These are phyloP conservation scores for Protobothrops flavoviridis DNA, from an alignment of 2,113 vertebrate genomes.

Conservation along the genomic window DNA sequence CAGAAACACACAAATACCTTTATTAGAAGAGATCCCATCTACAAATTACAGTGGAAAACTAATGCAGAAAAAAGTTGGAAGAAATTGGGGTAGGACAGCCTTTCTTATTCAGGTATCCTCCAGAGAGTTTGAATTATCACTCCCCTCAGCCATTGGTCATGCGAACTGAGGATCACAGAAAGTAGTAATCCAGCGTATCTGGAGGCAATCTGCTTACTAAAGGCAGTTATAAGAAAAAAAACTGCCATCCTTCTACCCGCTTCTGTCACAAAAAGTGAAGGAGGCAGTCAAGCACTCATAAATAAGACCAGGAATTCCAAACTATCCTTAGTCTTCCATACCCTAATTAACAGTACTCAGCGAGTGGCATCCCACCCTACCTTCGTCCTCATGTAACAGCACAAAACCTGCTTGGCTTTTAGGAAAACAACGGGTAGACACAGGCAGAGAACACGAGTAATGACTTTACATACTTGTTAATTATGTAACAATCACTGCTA, in stretches of 20 bases:
- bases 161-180: neutral
- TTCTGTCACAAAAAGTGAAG: neutral
- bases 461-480: neutral
- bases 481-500: neutral
- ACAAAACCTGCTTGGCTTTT: neutral
- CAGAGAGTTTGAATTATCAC: neutral
- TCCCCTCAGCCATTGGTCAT: neutral
- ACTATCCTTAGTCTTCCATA: neutral
- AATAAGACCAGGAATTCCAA: neutral
- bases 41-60: slow-evolving; percentile 75
- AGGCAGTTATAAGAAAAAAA: slow-evolving; percentile 16
- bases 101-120: neutral
- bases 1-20: slow-evolving; percentile 45
- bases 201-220: neutral
- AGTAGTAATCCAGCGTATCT: neutral
- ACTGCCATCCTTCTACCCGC: slow-evolving; percentile 23
- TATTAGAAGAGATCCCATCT: slow-evolving; percentile 68
- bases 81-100: neutral
- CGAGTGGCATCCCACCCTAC: neutral
- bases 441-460: neutral
- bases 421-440: neutral
- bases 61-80: slow-evolving; percentile 59
- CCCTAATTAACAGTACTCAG: neutral
- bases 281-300: neutral
- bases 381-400: neutral